Evolutionary conservation across 2,888 invertebrate genomes (phyloP), one percentile per base, ranked within the genome.

Genomic region (Zhengitettix transpicula): DNA sequence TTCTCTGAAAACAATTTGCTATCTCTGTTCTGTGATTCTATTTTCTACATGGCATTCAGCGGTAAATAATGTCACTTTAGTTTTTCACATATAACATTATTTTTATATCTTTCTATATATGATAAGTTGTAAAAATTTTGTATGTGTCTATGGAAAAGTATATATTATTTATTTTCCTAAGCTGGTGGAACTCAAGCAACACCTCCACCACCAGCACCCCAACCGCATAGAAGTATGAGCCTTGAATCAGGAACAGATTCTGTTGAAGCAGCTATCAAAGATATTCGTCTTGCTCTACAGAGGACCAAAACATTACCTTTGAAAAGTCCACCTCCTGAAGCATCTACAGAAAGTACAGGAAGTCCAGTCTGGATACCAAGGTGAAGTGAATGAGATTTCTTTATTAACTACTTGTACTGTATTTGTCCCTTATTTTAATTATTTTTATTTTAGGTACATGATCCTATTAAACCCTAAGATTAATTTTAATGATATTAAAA

Each of bases 201-300:
- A 41, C 85, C 87, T 28, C 83, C 86, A 42, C 86, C 85, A 53
- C 87, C 86, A 5, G 85, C 87, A 63, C 86, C 87, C 40, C 85
- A 84, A 63, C 85, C 86, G 58, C 85, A 85, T 72, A 81, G 85
- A 51, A 80, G 66, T 55, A 60, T 60, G 14, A 63, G 78, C 53
- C 52, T 62, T n/a, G 64, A 62, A 65, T 65, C 72, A 1, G 72
- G 72, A 3, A 73, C 73, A 0, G 72, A 72, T 42, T 65, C 70
- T 67, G 74, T 78, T 64, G 79, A 81, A 71, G 82, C 87, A 66
- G 86, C 87, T 51, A 83, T 89, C 68, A 87, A 87, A 70, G 91
- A 91, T 66, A 91, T 92, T 67, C 82, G 90, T 58, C 81, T 89
- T 68, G 86, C 84, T 64, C 74, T 89, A 65, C 89, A 82, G 74